Evolutionary conservation across 1,140 invertebrate genomes (phyloP), one percentile per base, ranked within the genome.

Genomic region (Zeugodacus cucurbitae): DNA sequence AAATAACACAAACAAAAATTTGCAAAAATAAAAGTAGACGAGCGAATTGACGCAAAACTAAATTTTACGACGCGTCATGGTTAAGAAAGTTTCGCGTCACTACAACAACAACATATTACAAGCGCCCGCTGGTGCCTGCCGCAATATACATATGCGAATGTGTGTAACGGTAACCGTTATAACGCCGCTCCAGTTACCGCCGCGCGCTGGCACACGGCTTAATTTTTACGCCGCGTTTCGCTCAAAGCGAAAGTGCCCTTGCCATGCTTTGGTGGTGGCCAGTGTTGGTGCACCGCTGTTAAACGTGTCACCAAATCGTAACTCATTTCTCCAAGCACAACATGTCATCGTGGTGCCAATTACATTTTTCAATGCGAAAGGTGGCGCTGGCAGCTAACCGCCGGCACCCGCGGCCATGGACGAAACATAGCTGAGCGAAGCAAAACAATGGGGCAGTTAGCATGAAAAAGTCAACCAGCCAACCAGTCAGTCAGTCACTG

Each of bases 291-390:
- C 26, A 48, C 22, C 74, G 41, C 41, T 48, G 74, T 82, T 34
- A 22, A 26, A 44, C 74, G 26, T 82, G 41, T 82, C 74, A 48
- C 74, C 74, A 82, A 82, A 82, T 82, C 74, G 74, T 82, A 82
- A 82, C 74, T 82, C 41, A 82, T 82, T 82, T 82, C 34, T 82
- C 22, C 74, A 44, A 82, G 74, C 74, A 82, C 74, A 48, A 82
- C 74, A 82, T 82, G 74, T 82, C 74, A 82, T 82, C 74, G 74
- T 82, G 74, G 74, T 82, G 74, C 74, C 74, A 82, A 82, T 54
- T 82, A 82, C 74, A 82, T 82, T 82, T 82, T 82, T 82, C 74
- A 82, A 26, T 82, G 74, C 41, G n/a, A 82, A 48, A 48, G 74
- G 74, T 82, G 74, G n/a, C 44, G n/a, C 34, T 44, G 74, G 41